Evolutionary conservation across 92 coral and sea anemone species (phyloP).

Genomic region (Siderastrea siderea): DNA sequence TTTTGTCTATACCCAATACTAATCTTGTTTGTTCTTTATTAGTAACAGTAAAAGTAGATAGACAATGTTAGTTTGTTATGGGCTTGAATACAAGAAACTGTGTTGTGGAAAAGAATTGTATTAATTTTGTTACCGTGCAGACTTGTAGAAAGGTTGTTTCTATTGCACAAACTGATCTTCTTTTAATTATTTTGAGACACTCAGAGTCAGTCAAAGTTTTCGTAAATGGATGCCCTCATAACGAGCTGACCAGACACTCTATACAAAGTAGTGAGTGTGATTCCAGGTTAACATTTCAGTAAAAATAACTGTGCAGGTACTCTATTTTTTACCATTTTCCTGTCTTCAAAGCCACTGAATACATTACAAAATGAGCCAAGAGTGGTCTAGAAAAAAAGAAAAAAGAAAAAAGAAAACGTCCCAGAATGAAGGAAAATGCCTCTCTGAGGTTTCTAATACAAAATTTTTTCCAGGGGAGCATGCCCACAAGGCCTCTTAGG

Average conservation of each 20-base stretch:
- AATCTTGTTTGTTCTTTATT: too few species aligned
- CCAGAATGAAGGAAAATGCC: constrained; percentile 39
- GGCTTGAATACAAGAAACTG: not conserved
- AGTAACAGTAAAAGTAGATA: constrained; percentile 23
- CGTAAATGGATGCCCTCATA: constrained; percentile 11
- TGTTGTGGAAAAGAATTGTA: constrained; percentile 45
- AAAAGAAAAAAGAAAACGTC: not conserved
- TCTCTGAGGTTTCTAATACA: constrained; percentile 39
- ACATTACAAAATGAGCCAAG: constrained; percentile 8
- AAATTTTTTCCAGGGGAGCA: constrained; percentile 16
- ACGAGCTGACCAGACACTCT: constrained; percentile 13
- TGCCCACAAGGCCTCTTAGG: constrained; percentile 21
- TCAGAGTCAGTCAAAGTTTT: not conserved
- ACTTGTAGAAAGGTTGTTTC: too few species aligned
- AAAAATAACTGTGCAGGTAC: constrained; percentile 21
- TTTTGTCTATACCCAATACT: too few species aligned
- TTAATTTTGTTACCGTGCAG: constrained; percentile 1
- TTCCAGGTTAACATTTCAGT: constrained; percentile 10
- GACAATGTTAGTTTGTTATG: not conserved
- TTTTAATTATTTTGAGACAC: too few species aligned
- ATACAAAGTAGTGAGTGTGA: not conserved
- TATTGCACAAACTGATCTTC: too few species aligned
- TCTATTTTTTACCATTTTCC: constrained; percentile 9
- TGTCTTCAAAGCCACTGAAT: constrained; percentile 42
- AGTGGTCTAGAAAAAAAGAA: constrained; percentile 21